Conservation (phyloP, 2,888 invertebrate genomes). For the Caenorhabditis afra region DNA sequence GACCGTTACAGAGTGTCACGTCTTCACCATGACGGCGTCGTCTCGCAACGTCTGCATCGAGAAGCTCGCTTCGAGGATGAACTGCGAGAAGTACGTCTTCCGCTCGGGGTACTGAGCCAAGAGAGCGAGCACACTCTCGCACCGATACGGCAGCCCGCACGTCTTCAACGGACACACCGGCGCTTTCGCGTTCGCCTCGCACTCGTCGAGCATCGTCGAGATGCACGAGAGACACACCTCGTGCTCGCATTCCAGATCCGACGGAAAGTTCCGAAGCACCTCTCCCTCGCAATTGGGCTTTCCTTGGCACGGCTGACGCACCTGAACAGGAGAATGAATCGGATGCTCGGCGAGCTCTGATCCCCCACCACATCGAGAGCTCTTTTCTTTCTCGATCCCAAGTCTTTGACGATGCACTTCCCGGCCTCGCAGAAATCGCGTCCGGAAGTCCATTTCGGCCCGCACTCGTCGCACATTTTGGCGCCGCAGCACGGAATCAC, state of each 20-base stretch:
- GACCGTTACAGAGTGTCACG: not conserved
- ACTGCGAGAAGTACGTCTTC: constrained; percentile 68
- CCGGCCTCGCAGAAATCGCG: constrained; percentile 54
- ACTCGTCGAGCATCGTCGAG: constrained; percentile 64
- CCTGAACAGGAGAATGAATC: constrained; percentile 10
- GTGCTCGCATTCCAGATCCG: constrained; percentile 75
- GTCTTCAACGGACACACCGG: constrained; percentile 70
- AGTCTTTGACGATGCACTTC: constrained; percentile 57
- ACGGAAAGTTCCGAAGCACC: constrained; percentile 72
- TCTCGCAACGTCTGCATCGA: constrained; percentile 72
- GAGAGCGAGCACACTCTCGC: constrained; percentile 69
- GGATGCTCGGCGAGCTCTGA: not conserved
- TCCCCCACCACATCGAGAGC: constrained; percentile 24
- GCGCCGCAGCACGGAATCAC: constrained; percentile 64
- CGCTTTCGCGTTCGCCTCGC: constrained; percentile 60
- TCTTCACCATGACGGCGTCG: constrained; percentile 55
- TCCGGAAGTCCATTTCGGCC: constrained; percentile 48
- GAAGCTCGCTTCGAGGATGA: constrained; percentile 67
- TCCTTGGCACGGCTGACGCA: constrained; percentile 41
- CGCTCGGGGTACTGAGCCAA: constrained; percentile 70
- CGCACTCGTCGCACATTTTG: constrained; percentile 61
- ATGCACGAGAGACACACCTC: constrained; percentile 70
- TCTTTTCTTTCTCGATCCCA: constrained; percentile 42
- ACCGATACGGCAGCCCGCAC: constrained; percentile 71
- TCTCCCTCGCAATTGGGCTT: constrained; percentile 66